A percentile compares a stretch with the other conserved stretches of the same genome.
phyloP scores from a whole-genome alignment of 2,797 vertebrate species.

The Cyclopterus lumpus region DNA sequence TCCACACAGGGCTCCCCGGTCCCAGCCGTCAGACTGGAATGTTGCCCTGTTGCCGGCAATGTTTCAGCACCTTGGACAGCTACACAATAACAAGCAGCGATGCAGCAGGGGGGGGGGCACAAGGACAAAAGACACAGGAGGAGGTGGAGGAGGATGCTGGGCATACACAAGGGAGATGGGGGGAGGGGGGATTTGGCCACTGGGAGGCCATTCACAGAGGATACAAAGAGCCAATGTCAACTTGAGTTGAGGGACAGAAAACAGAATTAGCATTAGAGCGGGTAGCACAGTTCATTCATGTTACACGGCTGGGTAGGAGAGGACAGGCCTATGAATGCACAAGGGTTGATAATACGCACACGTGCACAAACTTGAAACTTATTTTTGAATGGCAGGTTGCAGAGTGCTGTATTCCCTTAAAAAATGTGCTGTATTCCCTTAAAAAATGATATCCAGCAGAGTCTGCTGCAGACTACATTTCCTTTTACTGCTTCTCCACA shows the following conservation, averaged over 20 bases:
- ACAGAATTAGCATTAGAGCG: constrained; percentile 53
- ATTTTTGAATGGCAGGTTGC: background rate
- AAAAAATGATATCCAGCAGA: background rate
- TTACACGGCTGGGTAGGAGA: constrained; percentile 11
- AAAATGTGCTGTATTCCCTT: background rate
- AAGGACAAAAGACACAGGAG: constrained; percentile 47
- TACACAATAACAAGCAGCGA: constrained; percentile 57
- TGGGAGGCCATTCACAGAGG: constrained; percentile 60
- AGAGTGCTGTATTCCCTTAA: background rate
- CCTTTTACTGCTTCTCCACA: background rate
- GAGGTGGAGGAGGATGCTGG: constrained; percentile 10
- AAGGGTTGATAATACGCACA: background rate
- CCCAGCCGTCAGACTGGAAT: constrained; percentile 35
- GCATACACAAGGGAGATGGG: constrained; percentile 24
- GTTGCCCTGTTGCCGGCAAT: constrained; percentile 32
- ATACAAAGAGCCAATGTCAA: constrained; percentile 70
- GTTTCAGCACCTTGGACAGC: constrained; percentile 80
- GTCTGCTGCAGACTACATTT: constrained; percentile 1
- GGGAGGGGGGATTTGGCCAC: constrained; percentile 52
- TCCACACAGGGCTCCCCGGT: background rate
- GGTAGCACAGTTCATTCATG: constrained; percentile 40
- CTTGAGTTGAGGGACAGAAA: constrained; percentile 58
- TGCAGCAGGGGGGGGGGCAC: constrained; percentile 16
- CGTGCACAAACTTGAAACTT: background rate
- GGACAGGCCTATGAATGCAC: background rate